Evolutionary conservation across 2,797 vertebrate genomes (phyloP), one percentile per base, ranked within the genome.

Genomic region (Dermochelys coriacea): DNA sequence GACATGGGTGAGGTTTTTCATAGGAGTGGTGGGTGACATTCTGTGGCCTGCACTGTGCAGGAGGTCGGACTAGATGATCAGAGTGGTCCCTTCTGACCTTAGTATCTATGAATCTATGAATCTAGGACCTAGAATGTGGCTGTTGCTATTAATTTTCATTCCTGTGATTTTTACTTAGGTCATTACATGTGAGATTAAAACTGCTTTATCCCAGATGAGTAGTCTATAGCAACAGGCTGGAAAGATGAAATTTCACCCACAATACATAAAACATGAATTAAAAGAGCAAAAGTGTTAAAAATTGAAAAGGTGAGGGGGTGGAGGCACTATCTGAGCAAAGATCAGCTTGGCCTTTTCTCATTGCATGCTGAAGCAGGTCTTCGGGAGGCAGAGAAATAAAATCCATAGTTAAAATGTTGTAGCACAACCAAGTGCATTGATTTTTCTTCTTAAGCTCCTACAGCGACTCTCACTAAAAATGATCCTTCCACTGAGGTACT

Each of bases 91-190:
- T n/a, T n/a, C n/a, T n/a, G n/a, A n/a, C n/a, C n/a, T n/a, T n/a
- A n/a, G n/a, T n/a, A n/a, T n/a, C n/a, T n/a, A n/a, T n/a, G n/a
- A n/a, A n/a, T n/a, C n/a, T n/a, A n/a, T n/a, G n/a, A n/a, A n/a
- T n/a, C n/a, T n/a, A n/a, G 82, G 8, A 52, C 9, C 27, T 25
- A 27, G 41, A 23, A 14, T 45, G 37, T 90, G 25, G 5, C 89
- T 82, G 57, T 75, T 80, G 49, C 51, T 61, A 50, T 34, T 90
- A 83, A 49, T 91, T 85, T 77, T 83, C 45, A 18, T 6, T 87
- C 21, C 29, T 90, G 14, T 82, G 45, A 3, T 87, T 88, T 54
- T 87, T 78, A 41, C 86, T 84, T 95, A 59, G 82, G 29, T 59
- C 14, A 12, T 1, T 68, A 0, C 54, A 3, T 2, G 0, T 12